These are phyloP conservation scores for Eilema griseolum DNA, from an alignment of 2,888 invertebrate species.

Conservation along the genomic window DNA sequence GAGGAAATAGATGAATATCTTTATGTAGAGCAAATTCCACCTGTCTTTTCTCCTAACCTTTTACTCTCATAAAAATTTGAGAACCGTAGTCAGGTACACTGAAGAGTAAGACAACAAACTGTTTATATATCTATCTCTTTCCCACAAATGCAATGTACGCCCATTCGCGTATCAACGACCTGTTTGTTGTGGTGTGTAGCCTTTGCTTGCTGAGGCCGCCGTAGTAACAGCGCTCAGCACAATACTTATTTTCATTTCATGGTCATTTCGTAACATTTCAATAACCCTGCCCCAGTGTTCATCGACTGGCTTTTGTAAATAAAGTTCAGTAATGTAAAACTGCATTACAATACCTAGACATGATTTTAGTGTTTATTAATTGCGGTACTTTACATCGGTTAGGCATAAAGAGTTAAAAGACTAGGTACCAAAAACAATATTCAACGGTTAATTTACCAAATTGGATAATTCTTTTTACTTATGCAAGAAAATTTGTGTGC, in stretches of 20 bases:
- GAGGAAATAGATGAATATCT: neutral
- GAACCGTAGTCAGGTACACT: conserved; percentile 59
- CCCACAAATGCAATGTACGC: conserved; percentile 67
- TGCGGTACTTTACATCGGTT: conserved; percentile 43
- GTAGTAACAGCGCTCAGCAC: conserved; percentile 71
- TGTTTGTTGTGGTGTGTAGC: conserved; percentile 68
- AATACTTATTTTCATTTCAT: conserved; percentile 81
- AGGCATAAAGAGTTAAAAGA: conserved; percentile 32
- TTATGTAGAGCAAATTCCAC: neutral
- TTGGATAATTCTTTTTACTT: conserved; percentile 10
- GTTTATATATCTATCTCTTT: conserved; percentile 77
- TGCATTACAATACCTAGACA: conserved; percentile 53
- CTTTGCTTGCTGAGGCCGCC: conserved; percentile 68
- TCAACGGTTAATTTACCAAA: neutral
- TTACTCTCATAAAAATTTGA: conserved; percentile 53
- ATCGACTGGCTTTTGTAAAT: conserved; percentile 66
- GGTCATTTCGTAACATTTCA: conserved; percentile 82
- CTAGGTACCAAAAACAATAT: neutral
- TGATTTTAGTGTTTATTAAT: conserved; percentile 49
- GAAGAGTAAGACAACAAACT: conserved; percentile 65
- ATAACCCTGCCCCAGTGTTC: conserved; percentile 64
- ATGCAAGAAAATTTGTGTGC: too few relatives aligned
- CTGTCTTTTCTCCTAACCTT: conserved; percentile 7
- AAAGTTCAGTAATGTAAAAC: conserved; percentile 56
- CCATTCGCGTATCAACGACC: conserved; percentile 81